These are phyloP conservation scores for Synergus umbraculus DNA, from an alignment of 2,888 invertebrate genomes.

Conservation along the genomic window DNA sequence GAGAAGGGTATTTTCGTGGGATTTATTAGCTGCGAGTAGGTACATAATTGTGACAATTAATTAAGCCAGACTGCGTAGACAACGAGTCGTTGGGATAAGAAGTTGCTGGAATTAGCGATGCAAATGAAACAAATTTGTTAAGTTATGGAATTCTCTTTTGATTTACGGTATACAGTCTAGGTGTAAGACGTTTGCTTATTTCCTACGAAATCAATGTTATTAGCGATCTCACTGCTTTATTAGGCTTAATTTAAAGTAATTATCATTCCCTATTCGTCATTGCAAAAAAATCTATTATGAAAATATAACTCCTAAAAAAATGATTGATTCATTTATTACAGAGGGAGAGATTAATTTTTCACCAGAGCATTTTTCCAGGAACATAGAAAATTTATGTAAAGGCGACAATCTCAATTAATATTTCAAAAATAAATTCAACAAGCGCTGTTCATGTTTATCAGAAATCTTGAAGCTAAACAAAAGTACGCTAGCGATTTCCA, in stretches of 20 bases:
- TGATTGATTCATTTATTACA: too few relatives aligned
- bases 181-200: constrained; percentile 15
- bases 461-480: constrained; percentile 18
- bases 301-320: too few relatives aligned
- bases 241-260: neutral
- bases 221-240: constrained; percentile 1
- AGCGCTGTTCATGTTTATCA: constrained; percentile 28
- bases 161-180: constrained; percentile 26
- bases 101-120: constrained; percentile 34
- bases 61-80: constrained; percentile 26
- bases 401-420: constrained; percentile 13
- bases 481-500: constrained; percentile 18
- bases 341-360: neutral
- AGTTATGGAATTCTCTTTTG: constrained; percentile 28
- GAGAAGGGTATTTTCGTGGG: constrained; percentile 5
- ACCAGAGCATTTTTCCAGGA: constrained; percentile 15
- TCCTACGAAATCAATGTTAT: constrained; percentile 32
- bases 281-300: too few relatives aligned
- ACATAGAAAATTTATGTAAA: constrained; percentile 15
- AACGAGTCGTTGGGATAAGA: constrained; percentile 29
- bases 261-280: neutral
- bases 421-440: constrained; percentile 13
- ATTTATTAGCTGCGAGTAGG: constrained; percentile 37
- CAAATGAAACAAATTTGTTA: constrained; percentile 35
- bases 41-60: constrained; percentile 38